phyloP scores from a whole-genome alignment of 2,888 invertebrate species.

The Dichetophora obliterata region DNA sequence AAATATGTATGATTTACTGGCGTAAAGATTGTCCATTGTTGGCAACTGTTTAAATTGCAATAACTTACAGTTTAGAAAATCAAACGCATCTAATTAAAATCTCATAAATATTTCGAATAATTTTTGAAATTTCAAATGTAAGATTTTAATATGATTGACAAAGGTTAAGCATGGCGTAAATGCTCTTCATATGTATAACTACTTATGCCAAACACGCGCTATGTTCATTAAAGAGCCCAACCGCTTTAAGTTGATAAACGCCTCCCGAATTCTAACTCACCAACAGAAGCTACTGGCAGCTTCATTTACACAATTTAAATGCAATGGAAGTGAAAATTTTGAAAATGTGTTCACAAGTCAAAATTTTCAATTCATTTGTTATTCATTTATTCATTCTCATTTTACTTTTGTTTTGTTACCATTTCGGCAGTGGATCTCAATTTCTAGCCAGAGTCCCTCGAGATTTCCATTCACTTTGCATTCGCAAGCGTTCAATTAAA shows the following conservation, averaged over 20 bases:
- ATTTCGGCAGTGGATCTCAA: background rate
- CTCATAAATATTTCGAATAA: background rate
- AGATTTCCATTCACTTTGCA: slow-evolving; percentile 11
- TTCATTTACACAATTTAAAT: slow-evolving; percentile 36
- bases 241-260: slow-evolving; percentile 1
- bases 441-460: background rate
- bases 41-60: background rate
- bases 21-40: background rate
- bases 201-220: background rate
- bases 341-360: slow-evolving; percentile 19
- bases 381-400: slow-evolving; percentile 28
- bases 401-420: background rate
- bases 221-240: background rate
- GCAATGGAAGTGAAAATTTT: slow-evolving; percentile 19
- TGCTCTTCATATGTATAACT: background rate
- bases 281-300: too few species aligned
- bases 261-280: background rate
- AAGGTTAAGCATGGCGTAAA: background rate
- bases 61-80: background rate
- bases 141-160: background rate
- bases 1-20: slow-evolving; percentile 1
- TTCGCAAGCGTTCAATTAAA: slow-evolving; percentile 54
- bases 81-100: background rate
- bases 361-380: slow-evolving; percentile 23
- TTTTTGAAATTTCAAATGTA: background rate